A percentile compares a stretch with the other conserved stretches of the same genome.
These are phyloP conservation scores for Mystacides longicornis DNA, from an alignment of 2,888 invertebrate genomes.

Conservation along the genomic window DNA sequence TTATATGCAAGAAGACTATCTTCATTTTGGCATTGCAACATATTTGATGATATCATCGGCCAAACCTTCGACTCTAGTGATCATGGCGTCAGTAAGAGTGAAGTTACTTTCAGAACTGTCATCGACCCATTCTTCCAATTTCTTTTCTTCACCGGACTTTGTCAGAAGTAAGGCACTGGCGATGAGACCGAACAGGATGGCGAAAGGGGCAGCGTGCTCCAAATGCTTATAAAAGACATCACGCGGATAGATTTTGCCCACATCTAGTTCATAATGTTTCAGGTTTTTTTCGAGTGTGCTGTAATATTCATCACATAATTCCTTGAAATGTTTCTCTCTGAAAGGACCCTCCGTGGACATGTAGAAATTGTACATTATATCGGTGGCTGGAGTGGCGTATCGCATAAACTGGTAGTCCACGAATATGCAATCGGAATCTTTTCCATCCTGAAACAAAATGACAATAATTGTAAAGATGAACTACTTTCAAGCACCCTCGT, in stretches of 20 bases:
- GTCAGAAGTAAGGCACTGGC: not conserved
- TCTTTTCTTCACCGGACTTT: not conserved
- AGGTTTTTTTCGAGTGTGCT: constrained; percentile 5
- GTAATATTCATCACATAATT: constrained; percentile 16
- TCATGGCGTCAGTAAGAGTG: not conserved
- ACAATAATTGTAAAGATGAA: not conserved
- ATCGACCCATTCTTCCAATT: not conserved
- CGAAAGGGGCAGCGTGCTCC: constrained; percentile 1
- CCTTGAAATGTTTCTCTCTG: constrained; percentile 1
- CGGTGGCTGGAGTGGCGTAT: constrained; percentile 17
- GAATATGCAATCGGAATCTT: constrained; percentile 6
- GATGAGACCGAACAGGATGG: constrained; percentile 1
- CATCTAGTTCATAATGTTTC: constrained; percentile 5
- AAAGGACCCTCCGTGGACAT: constrained; percentile 10
- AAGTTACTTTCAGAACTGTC: not conserved
- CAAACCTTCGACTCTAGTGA: not conserved
- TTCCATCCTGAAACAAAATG: constrained; percentile 12
- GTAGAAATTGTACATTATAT: constrained; percentile 16
- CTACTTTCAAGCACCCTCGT: no score
- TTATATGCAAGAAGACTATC: no score
- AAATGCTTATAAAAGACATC: constrained; percentile 8
- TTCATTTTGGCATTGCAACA: not conserved
- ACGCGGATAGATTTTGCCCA: constrained; percentile 6
- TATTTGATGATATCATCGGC: not conserved
- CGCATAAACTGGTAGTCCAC: constrained; percentile 19